A percentile compares a stretch with the other conserved stretches of the same genome.
Conservation (phyloP, 2,113 vertebrate genomes). For the Corythornis vintsioides region DNA sequence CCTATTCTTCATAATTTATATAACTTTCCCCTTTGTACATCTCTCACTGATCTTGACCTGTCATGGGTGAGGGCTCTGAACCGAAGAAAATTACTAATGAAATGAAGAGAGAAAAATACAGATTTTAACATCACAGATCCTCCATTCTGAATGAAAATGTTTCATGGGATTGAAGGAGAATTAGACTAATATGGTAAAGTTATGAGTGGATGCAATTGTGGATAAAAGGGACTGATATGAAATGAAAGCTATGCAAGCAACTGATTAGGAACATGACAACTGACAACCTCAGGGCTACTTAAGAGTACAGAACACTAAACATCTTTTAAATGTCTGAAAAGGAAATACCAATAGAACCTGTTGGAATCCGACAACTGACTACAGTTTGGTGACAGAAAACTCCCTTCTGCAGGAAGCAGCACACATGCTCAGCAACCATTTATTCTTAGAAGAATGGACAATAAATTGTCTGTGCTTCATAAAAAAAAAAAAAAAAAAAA, state of each 20-base stretch:
- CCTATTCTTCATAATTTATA: not conserved
- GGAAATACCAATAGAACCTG: not conserved
- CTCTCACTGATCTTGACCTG: not conserved
- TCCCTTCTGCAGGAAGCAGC: not conserved
- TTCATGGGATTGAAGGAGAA: not conserved
- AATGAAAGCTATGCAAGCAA: not conserved
- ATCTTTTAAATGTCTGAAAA: not conserved
- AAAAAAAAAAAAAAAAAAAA: not conserved
- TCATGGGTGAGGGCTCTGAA: not conserved
- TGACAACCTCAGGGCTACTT: not conserved
- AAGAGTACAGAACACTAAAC: not conserved
- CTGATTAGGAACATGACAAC: not conserved
- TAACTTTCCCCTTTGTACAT: not conserved
- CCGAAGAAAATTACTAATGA: not conserved
- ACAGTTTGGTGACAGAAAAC: not conserved
- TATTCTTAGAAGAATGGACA: not conserved
- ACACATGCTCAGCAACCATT: not conserved
- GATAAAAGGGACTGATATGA: not conserved
- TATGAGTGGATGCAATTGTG: not conserved
- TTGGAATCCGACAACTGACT: not conserved
- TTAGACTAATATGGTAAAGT: not conserved
- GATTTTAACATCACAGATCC: not conserved
- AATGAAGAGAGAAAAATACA: not conserved
- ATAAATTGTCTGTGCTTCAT: rapidly evolving
- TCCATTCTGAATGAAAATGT: not conserved